Evolutionary conservation across 2,888 invertebrate genomes (phyloP), one percentile per base, ranked within the genome.

Genomic region (Drosophila sordidula): DNA sequence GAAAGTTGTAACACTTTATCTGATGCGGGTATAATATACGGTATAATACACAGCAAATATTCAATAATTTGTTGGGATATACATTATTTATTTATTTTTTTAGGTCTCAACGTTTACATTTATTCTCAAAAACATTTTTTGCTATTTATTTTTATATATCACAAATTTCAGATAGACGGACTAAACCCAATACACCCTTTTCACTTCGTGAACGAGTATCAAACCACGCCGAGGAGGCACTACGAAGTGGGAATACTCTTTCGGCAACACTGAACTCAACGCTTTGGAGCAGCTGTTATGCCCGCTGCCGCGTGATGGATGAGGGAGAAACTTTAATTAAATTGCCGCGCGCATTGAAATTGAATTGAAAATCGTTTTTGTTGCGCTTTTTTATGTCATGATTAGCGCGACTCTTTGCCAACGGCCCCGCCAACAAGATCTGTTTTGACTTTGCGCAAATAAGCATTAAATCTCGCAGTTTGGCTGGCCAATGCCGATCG

Each of bases 361-460:
- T 86, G 87, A 88, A 88, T 84, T 89, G 84, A 80, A 89, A 85
- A 89, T 87, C 89, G 78, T 63, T 84, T 89, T 90, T 79, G 89
- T 72, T 89, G 80, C 89, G 88, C 89, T 79, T 88, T 89, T 89
- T 86, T 81, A 87, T 89, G 89, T 89, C 89, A 86, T 77, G 89
- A 89, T 89, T 90, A 90, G 78, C 74, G 74, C 57, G 36, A 51
- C 51, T 61, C 55, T 54, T 50, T 42, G 62, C 51, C 59, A 49
- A 36, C 76, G 52, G n/a, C 38, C 32, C 66, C 16, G 26, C 68
- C 69, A 70, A 64, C 70, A 50, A 89, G 84, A 87, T 89, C 75
- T 89, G 88, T 89, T 89, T 85, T 89, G 88, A 89, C 89, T 90
- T 74, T 80, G 76, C 77, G 75, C 90, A 87, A 90, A 87, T 90